phyloP scores from a whole-genome alignment of 2,888 invertebrate species.

The Chrysomela aeneicollis region DNA sequence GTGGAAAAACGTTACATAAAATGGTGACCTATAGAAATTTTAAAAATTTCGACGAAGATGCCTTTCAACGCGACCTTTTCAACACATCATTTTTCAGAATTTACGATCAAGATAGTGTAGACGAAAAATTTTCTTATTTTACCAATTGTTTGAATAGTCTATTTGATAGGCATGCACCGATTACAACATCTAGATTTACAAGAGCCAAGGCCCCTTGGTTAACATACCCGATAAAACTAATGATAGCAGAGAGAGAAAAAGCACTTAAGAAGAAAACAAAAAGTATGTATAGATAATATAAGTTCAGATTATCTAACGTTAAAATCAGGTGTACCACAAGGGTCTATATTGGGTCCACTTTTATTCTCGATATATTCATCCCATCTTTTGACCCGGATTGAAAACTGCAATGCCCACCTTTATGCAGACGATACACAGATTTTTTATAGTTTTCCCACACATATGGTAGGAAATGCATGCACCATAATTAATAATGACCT shows the following conservation, averaged over 20 bases:
- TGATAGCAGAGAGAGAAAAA: conserved; percentile 10
- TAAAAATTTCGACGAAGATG: too few relatives aligned
- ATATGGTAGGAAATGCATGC: not conserved
- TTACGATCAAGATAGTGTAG: too few relatives aligned
- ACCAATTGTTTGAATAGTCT: too few relatives aligned
- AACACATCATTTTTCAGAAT: too few relatives aligned
- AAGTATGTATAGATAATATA: conserved; percentile 14
- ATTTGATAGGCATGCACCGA: conserved; percentile 10
- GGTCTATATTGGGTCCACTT: too few relatives aligned
- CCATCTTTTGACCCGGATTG: too few relatives aligned
- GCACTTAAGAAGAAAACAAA: conserved; percentile 4
- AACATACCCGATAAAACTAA: conserved; percentile 6
- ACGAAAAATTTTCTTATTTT: too few relatives aligned
- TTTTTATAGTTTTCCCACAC: not conserved
- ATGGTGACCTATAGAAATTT: too few relatives aligned
- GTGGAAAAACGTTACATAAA: too few relatives aligned
- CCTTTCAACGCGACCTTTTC: too few relatives aligned
- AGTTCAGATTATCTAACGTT: conserved; percentile 6
- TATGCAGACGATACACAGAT: conserved; percentile 14
- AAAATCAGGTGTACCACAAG: conserved; percentile 19
- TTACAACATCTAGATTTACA: conserved; percentile 4
- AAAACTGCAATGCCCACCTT: too few relatives aligned
- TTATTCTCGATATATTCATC: too few relatives aligned
- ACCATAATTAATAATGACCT: not conserved
- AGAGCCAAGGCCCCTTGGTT: conserved; percentile 14